Evolutionary conservation across 2,888 invertebrate genomes (phyloP).

Genomic region (Congeria kusceri): DNA sequence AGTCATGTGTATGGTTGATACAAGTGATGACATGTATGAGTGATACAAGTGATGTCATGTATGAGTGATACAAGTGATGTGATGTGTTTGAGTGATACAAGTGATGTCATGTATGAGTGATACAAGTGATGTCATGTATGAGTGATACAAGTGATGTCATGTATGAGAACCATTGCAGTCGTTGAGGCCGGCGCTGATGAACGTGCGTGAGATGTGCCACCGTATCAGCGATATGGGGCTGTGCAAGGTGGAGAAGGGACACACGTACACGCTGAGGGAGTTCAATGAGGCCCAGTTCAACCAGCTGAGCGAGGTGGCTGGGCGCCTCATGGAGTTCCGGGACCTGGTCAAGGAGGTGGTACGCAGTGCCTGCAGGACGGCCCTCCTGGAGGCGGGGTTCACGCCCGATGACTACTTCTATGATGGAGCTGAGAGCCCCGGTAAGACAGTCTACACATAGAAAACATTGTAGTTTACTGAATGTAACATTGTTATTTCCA

Average conservation of each 20-base stretch:
- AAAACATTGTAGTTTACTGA: too few species aligned
- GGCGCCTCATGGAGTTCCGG: constrained; percentile 84
- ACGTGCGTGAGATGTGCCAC: constrained; percentile 88
- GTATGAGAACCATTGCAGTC: constrained; percentile 81
- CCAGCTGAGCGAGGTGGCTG: constrained; percentile 84
- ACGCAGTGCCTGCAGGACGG: constrained; percentile 91
- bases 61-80: too few species aligned
- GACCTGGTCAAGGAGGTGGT: constrained; percentile 88
- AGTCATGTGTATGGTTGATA: too few species aligned
- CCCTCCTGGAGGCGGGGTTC: constrained; percentile 91
- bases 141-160: too few species aligned
- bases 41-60: too few species aligned
- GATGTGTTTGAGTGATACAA: too few species aligned
- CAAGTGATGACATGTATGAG: too few species aligned
- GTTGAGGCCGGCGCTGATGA: constrained; percentile 90
- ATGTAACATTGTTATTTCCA: too few species aligned
- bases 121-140: too few species aligned
- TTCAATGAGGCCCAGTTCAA: constrained; percentile 84
- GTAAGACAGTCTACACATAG: constrained; percentile 31
- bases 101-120: too few species aligned
- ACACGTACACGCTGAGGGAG: constrained; percentile 84
- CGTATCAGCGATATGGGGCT: constrained; percentile 86
- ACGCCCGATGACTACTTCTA: constrained; percentile 90
- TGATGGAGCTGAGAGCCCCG: constrained; percentile 81
- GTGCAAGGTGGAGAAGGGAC: constrained; percentile 85